Evolutionary conservation across 1,140 invertebrate species (phyloP).

Genomic region (Ips nitidus): DNA sequence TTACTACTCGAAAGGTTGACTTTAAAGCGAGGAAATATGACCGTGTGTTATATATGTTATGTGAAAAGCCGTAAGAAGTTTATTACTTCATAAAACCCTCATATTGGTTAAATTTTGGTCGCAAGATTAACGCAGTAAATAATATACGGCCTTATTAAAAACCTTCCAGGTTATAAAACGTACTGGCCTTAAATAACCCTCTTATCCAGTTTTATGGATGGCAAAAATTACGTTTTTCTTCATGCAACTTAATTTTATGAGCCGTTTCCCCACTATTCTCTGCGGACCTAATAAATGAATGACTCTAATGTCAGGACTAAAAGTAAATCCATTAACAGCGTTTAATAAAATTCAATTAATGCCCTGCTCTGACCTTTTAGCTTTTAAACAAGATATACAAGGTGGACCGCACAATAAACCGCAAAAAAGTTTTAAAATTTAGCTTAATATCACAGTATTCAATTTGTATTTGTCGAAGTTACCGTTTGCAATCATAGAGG

Average conservation of each 20-base stretch:
- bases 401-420: no score
- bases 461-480: no score
- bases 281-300: background rate
- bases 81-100: conserved; percentile 17
- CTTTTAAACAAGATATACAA: background rate
- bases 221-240: conserved; percentile 10
- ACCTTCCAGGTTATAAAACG: conserved; percentile 4
- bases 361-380: background rate
- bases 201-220: conserved; percentile 4
- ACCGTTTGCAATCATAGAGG: no score
- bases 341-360: conserved; percentile 3
- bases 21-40: no score
- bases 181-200: conserved; percentile 10
- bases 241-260: conserved; percentile 8
- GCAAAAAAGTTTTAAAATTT: no score
- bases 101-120: conserved; percentile 17
- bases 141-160: conserved; percentile 11
- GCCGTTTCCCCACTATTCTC: background rate
- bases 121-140: conserved; percentile 16
- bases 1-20: no score
- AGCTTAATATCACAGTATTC: no score
- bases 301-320: background rate
- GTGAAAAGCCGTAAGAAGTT: conserved; percentile 1
- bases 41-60: background rate
- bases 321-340: background rate